Percentiles rank a stretch among this genome's conserved stretches.
Evolutionary conservation across 2,113 vertebrate species (phyloP).

Genomic region (Esox niger): DNA sequence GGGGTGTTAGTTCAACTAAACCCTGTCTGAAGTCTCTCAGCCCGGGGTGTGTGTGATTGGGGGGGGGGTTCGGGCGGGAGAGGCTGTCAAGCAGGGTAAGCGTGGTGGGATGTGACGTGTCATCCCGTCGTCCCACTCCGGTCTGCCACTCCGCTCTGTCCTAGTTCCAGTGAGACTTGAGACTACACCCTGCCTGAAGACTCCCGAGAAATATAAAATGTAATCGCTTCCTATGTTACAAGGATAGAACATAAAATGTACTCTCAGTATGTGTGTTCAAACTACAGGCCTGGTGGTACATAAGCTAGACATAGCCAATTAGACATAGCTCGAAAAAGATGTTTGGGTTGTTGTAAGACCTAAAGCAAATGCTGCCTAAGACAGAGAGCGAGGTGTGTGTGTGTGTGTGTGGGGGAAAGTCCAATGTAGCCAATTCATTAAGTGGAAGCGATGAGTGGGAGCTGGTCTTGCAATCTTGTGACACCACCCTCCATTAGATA

Average conservation of each 20-base stretch:
- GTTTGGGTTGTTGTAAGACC: too few relatives aligned
- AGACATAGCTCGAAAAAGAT: too few relatives aligned
- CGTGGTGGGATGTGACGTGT: slow-evolving; percentile 48
- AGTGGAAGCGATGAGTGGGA: too few relatives aligned
- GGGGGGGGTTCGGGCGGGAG: slow-evolving; percentile 49
- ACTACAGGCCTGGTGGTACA: too few relatives aligned
- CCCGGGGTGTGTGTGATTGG: too few relatives aligned
- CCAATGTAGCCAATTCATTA: too few relatives aligned
- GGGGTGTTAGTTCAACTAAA: not conserved
- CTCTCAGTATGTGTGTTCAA: too few relatives aligned
- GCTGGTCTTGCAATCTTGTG: too few relatives aligned
- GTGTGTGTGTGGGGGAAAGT: slow-evolving; percentile 13
- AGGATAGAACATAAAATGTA: not conserved
- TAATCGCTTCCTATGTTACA: not conserved
- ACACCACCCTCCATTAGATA: too few relatives aligned
- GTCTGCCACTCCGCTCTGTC: slow-evolving; percentile 43
- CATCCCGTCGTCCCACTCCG: slow-evolving; percentile 30
- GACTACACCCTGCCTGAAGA: slow-evolving; percentile 13
- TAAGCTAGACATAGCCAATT: too few relatives aligned
- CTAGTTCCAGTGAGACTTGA: slow-evolving; percentile 45
- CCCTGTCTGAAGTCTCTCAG: slow-evolving; percentile 18
- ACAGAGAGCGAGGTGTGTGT: slow-evolving; percentile 17
- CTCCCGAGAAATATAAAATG: not conserved
- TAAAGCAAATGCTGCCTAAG: too few relatives aligned
- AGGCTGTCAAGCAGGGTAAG: slow-evolving; percentile 62